phyloP scores from a whole-genome alignment of 1,140 invertebrate species.

The Trinorchestia longiramus region DNA sequence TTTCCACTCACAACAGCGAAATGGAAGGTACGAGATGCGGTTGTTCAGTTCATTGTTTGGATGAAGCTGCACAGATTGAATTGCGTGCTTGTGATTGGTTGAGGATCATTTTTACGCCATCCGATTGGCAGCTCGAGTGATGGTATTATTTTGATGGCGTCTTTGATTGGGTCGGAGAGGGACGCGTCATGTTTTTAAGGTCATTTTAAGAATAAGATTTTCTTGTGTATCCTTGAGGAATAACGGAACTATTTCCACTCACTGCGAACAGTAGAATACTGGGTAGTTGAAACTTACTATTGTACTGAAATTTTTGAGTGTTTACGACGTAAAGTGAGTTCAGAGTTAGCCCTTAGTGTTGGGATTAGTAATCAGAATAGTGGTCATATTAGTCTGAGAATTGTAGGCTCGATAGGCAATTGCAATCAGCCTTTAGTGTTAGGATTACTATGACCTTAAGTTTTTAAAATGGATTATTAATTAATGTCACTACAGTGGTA shows the following conservation, averaged over 20 bases:
- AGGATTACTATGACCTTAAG: no score
- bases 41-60: not conserved
- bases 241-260: not conserved
- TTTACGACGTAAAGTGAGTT: no score
- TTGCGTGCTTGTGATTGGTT: not conserved
- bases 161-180: not conserved
- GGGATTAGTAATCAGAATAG: no score
- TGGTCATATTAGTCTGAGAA: no score
- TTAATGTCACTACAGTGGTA: no score
- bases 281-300: no score
- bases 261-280: no score
- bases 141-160: not conserved
- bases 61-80: not conserved
- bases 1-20: not conserved
- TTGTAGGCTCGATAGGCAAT: no score
- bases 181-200: not conserved
- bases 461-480: no score
- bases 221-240: not conserved
- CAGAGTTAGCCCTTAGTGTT: no score
- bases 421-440: no score
- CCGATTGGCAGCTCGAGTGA: not conserved
- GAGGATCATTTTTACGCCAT: not conserved
- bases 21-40: not conserved
- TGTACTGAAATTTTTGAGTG: no score
- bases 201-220: not conserved